Evolutionary conservation across 1,140 invertebrate species (phyloP), one percentile per base, ranked within the genome.

Genomic region (Megathymus violae): DNA sequence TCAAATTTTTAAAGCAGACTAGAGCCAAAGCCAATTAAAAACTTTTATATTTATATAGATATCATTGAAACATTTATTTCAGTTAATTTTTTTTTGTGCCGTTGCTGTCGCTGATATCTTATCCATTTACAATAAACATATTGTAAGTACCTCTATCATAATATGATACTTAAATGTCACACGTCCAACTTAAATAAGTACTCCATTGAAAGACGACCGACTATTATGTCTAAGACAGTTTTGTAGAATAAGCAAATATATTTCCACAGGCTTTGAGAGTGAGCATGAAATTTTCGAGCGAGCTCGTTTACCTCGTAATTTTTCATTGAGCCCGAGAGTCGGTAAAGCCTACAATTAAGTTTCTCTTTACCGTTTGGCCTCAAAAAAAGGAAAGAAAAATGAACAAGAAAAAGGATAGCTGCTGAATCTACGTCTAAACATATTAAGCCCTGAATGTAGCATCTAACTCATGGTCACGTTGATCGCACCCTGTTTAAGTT

Each of bases 341-440:
- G 80, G 78, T 67, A 82, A 86, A 83, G 79, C 85, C 88, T 85
- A 82, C 88, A 90, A 90, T 90, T 90, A 90, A 90, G 88, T 86
- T 88, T 86, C 88, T 90, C 85, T 88, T 88, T 88, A 80, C 79
- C 78, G 80, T 85, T 82, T 85, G 75, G 69, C 73, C 68, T 68
- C 66, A 62, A 71, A 73, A 80, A 81, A 79, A 74, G 78, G 73
- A 69, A 83, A 90, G 85, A 88, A 80, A 88, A 90, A 88, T 80
- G 77, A 78, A 72, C 73, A 75, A 70, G 69, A 72, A 65, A 75
- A 71, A 71, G 80, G 80, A 84, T 76, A 71, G 72, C 67, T 64
- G 64, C 63, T 40, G 19, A 25, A 61, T 61, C 40, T 48, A 40
- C 27, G 43, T 22, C 27, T 38, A 50, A 50, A 34, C 27, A 50